Evolutionary conservation across 2,797 vertebrate genomes (phyloP).

Genomic region (Scolopax bukidnonensis): DNA sequence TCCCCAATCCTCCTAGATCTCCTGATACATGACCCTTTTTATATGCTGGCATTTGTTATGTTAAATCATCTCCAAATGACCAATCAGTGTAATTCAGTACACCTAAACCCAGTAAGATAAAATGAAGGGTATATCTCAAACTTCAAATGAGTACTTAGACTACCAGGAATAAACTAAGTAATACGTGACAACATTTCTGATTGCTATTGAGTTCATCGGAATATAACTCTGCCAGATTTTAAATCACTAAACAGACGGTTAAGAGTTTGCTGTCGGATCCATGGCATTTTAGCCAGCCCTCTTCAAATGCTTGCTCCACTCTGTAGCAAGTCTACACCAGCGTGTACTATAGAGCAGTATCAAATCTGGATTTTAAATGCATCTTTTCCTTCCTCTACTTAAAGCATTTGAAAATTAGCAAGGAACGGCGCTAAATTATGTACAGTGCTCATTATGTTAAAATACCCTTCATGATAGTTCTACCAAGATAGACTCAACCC

Average conservation of each 20-base stretch:
- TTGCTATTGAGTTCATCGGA: not conserved
- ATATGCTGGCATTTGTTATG: not conserved
- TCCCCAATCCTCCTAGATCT: not conserved
- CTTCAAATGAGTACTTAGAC: not conserved
- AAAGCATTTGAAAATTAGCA: not conserved
- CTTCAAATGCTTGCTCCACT: not conserved
- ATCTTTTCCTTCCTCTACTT: not conserved
- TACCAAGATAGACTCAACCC: not conserved
- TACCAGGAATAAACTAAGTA: not conserved
- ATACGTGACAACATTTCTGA: not conserved
- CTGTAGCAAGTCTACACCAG: not conserved
- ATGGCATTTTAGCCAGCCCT: not conserved
- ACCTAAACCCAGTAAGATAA: not conserved
- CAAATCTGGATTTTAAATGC: not conserved
- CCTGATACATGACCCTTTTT: not conserved
- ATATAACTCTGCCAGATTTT: not conserved
- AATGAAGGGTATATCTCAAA: not conserved
- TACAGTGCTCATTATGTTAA: not conserved
- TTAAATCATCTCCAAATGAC: not conserved
- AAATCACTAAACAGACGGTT: not conserved
- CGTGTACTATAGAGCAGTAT: accelerated
- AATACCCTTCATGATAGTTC: not conserved
- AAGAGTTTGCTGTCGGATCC: not conserved
- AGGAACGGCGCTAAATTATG: not conserved
- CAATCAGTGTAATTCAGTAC: not conserved